A percentile compares a stretch with the other conserved stretches of the same genome.
phyloP scores from a whole-genome alignment of 1,140 invertebrate genomes.

The Gerris buenoi region DNA sequence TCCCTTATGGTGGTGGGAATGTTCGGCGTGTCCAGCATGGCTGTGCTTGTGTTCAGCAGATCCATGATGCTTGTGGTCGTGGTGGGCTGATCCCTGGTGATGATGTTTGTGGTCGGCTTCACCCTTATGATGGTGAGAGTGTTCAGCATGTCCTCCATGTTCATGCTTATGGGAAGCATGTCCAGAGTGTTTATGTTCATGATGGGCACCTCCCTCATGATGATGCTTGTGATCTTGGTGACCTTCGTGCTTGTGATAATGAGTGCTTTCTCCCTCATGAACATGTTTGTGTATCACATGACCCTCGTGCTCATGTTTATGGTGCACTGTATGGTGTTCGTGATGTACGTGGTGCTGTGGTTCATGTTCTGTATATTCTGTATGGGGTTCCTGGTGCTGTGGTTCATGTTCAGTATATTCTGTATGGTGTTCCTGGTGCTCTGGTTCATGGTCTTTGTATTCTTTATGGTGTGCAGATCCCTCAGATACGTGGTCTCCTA shows the following conservation, averaged over 20 bases:
- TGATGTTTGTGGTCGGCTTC: no score
- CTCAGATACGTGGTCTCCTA: no score
- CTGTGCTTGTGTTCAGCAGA: no score
- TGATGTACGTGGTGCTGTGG: slow-evolving; percentile 11
- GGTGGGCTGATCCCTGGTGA: no score
- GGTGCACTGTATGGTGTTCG: slow-evolving; percentile 4
- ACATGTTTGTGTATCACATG: slow-evolving; percentile 13
- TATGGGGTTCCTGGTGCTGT: slow-evolving; percentile 10
- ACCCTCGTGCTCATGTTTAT: slow-evolving; percentile 16
- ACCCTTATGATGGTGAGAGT: no score
- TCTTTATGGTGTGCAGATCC: no score
- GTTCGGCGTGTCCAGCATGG: no score
- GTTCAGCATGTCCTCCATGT: no score
- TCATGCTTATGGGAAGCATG: slow-evolving; percentile 5
- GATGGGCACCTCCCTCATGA: slow-evolving; percentile 10
- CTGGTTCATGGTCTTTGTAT: slow-evolving; percentile 1
- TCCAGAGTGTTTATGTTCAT: no score
- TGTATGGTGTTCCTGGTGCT: slow-evolving; percentile 15
- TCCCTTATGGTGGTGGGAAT: no score
- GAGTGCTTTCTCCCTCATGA: slow-evolving; percentile 8
- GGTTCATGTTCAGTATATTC: slow-evolving; percentile 13
- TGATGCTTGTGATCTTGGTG: slow-evolving; percentile 9
- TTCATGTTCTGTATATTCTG: no score
- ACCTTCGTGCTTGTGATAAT: slow-evolving; percentile 14
- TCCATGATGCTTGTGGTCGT: no score